phyloP scores from a whole-genome alignment of 2,113 vertebrate species.

The Bubo scandiacus region DNA sequence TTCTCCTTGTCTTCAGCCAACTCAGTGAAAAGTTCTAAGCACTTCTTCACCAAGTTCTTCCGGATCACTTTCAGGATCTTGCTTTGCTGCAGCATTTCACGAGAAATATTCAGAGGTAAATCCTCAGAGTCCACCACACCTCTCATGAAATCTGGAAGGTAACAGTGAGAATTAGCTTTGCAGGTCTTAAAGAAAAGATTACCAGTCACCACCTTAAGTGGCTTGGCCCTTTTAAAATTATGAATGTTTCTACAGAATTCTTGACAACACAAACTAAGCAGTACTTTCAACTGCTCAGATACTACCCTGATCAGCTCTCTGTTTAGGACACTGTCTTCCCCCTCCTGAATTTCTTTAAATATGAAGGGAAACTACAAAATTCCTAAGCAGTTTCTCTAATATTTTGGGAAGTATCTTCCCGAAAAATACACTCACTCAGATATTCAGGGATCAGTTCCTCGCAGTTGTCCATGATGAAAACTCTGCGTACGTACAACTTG shows the following conservation, averaged over 20 bases:
- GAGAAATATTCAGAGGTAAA: conserved; percentile 94
- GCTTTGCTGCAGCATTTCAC: conserved; percentile 97
- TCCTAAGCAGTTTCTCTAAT: rapidly evolving
- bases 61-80: conserved; percentile 97
- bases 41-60: conserved; percentile 98
- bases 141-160: conserved; percentile 84
- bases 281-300: neutral
- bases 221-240: rapidly evolving
- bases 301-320: neutral
- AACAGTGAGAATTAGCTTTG: rapidly evolving
- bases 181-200: rapidly evolving
- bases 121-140: conserved; percentile 98
- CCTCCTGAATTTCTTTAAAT: rapidly evolving
- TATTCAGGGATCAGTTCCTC: conserved; percentile 96
- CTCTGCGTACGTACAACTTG: conserved; percentile 92
- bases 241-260: rapidly evolving
- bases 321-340: rapidly evolving
- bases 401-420: rapidly evolving
- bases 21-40: conserved; percentile 92
- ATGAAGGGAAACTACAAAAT: rapidly evolving
- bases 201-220: rapidly evolving
- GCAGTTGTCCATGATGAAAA: conserved; percentile 99
- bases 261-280: rapidly evolving
- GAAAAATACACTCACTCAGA: conserved; percentile 82
- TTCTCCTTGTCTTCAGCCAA: conserved; percentile 95